phyloP scores from a whole-genome alignment of 2,888 invertebrate genomes.

The Cyaniris semiargus region DNA sequence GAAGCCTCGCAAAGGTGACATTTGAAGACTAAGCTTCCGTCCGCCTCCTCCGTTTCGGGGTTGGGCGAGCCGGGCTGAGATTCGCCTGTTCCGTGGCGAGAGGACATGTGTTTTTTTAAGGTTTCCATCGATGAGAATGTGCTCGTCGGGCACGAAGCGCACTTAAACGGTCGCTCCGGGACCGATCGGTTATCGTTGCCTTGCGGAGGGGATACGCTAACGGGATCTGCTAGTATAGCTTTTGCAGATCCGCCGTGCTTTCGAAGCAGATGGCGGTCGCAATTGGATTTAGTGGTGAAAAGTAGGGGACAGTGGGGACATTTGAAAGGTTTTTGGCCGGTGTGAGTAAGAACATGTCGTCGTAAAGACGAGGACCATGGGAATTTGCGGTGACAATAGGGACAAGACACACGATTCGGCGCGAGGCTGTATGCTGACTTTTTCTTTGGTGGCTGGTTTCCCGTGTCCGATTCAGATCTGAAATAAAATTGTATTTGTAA shows the following conservation, averaged over 20 bases:
- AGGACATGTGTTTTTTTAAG: constrained; percentile 87
- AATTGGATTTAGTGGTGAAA: constrained; percentile 98
- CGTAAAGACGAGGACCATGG: constrained; percentile 98
- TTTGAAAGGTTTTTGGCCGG: constrained; percentile 97
- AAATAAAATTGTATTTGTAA: constrained; percentile 45
- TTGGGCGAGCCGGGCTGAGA: constrained; percentile 67
- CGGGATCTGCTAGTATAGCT: constrained; percentile 67
- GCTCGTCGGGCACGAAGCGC: constrained; percentile 89
- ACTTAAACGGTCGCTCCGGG: constrained; percentile 89
- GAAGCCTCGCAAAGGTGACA: constrained; percentile 96
- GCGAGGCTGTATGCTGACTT: constrained; percentile 97
- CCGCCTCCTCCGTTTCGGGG: constrained; percentile 56
- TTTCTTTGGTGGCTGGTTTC: constrained; percentile 85
- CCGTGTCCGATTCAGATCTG: constrained; percentile 84
- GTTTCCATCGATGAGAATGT: constrained; percentile 90
- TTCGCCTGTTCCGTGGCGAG: constrained; percentile 82
- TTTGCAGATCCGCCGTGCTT: constrained; percentile 85
- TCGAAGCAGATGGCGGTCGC: constrained; percentile 94
- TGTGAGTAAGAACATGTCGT: constrained; percentile 97
- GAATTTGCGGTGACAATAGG: constrained; percentile 95
- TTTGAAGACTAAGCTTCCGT: constrained; percentile 90
- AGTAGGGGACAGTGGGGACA: constrained; percentile 95
- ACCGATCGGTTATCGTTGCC: constrained; percentile 81
- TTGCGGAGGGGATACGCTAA: constrained; percentile 61
- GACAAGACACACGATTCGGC: constrained; percentile 95